A percentile compares a stretch with the other conserved stretches of the same genome.
These are phyloP conservation scores for Fregata magnificens DNA, from an alignment of 2,113 vertebrate species.

Conservation along the genomic window DNA sequence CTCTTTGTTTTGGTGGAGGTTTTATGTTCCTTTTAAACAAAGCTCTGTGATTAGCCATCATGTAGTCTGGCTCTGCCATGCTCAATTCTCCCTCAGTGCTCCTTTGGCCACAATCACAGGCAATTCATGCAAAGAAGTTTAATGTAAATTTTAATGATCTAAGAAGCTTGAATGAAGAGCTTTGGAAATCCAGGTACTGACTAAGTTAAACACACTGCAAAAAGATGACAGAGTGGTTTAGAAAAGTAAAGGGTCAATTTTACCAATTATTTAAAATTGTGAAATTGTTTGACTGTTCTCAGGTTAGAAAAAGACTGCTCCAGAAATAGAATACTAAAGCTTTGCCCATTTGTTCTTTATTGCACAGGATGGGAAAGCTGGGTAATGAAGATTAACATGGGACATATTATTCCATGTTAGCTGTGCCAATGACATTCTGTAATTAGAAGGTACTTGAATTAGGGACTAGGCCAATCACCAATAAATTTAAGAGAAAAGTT, in stretches of 20 bases:
- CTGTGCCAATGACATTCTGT: neutral
- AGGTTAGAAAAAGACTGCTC: neutral
- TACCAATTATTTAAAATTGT: neutral
- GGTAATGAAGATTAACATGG: neutral
- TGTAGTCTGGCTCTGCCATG: neutral
- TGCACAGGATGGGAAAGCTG: neutral
- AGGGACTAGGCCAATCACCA: neutral
- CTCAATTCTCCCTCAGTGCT: neutral
- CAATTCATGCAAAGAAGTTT: neutral
- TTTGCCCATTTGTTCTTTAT: neutral
- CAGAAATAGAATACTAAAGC: neutral
- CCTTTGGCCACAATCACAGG: neutral
- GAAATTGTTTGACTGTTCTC: neutral
- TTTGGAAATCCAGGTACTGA: neutral
- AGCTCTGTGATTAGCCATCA: neutral
- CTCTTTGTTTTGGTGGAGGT: neutral
- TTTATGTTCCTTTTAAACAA: neutral
- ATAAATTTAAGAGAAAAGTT: neutral
- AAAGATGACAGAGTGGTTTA: neutral
- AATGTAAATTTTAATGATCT: neutral
- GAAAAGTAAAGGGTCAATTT: neutral
- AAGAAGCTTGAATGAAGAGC: neutral
- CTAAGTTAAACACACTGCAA: neutral
- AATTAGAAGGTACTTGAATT: neutral
- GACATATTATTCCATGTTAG: neutral